These are phyloP conservation scores for Euborellia annulipes DNA, from an alignment of 1,140 invertebrate species.

Conservation along the genomic window DNA sequence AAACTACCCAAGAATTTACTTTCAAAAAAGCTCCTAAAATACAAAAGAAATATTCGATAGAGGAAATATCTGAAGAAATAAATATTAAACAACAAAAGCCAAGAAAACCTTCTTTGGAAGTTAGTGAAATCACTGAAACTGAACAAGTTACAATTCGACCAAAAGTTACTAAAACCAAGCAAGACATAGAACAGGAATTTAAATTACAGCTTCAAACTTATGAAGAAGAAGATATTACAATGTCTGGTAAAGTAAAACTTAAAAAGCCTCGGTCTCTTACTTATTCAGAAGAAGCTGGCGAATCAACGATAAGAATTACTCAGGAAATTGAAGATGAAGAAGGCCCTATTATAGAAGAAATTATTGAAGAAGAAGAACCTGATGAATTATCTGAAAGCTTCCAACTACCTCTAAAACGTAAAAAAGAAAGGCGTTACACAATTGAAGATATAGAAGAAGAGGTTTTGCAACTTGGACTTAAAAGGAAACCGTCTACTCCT, in stretches of 20 bases:
- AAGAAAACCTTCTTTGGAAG: slow-evolving; percentile 25
- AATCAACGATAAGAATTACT: slow-evolving; percentile 53
- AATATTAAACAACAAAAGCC: slow-evolving; percentile 39
- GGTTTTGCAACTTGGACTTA: slow-evolving; percentile 31
- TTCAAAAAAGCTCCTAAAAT: slow-evolving; percentile 7
- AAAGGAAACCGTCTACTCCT: slow-evolving; percentile 16
- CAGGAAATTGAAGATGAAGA: slow-evolving; percentile 48
- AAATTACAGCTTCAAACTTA: slow-evolving; percentile 67
- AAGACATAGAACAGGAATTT: slow-evolving; percentile 73
- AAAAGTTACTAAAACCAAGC: slow-evolving; percentile 50
- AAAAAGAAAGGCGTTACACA: slow-evolving; percentile 22
- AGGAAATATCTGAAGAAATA: slow-evolving; percentile 28
- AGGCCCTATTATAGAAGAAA: slow-evolving; percentile 49
- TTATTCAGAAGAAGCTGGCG: slow-evolving; percentile 51
- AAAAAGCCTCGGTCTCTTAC: slow-evolving; percentile 48
- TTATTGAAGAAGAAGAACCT: slow-evolving; percentile 29
- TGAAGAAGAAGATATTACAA: slow-evolving; percentile 70
- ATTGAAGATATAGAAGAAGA: slow-evolving; percentile 29
- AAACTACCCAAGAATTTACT: slow-evolving; percentile 14
- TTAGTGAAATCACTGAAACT: slow-evolving; percentile 50
- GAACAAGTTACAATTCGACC: slow-evolving; percentile 61
- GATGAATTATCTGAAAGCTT: slow-evolving; percentile 31
- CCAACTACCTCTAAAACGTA: slow-evolving; percentile 19
- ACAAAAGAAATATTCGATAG: slow-evolving; percentile 7
- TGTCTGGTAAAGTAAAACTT: slow-evolving; percentile 65